phyloP scores from a whole-genome alignment of 2,888 invertebrate species.

The Chrysomela aeneicollis region DNA sequence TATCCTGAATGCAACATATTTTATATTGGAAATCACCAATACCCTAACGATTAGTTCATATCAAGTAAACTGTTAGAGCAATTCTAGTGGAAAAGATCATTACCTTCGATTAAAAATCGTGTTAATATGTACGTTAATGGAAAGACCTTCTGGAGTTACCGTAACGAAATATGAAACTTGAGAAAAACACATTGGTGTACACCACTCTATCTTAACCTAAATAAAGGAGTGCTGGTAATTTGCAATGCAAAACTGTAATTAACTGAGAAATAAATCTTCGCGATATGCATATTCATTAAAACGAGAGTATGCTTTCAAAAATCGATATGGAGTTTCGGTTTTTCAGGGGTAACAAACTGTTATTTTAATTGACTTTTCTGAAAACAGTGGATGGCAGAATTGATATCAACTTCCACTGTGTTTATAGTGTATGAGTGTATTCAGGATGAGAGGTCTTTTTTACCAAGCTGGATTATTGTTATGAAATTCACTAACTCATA shows the following conservation, averaged over 20 bases:
- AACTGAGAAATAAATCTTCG: slow-evolving; percentile 57
- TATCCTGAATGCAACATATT: too few relatives aligned
- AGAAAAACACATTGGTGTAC: slow-evolving; percentile 41
- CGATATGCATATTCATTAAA: slow-evolving; percentile 56
- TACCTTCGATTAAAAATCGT: too few relatives aligned
- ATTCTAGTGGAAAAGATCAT: too few relatives aligned
- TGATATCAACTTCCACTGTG: too few relatives aligned
- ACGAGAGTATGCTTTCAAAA: slow-evolving; percentile 47
- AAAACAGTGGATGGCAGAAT: too few relatives aligned
- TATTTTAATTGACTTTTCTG: neutral
- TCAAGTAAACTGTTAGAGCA: too few relatives aligned
- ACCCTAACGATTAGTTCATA: too few relatives aligned
- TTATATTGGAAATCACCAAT: too few relatives aligned
- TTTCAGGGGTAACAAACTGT: neutral
- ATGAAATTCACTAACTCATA: too few relatives aligned
- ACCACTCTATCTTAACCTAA: slow-evolving; percentile 53
- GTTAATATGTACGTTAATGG: neutral
- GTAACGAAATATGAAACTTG: slow-evolving; percentile 45
- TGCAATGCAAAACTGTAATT: slow-evolving; percentile 60
- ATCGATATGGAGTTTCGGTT: slow-evolving; percentile 46
- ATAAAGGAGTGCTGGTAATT: slow-evolving; percentile 56
- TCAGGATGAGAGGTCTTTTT: too few relatives aligned
- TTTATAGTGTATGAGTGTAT: too few relatives aligned
- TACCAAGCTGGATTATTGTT: too few relatives aligned
- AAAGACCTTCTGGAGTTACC: slow-evolving; percentile 32